Conservation (phyloP, 2,113 vertebrate genomes). For the Scophthalmus maximus region DNA sequence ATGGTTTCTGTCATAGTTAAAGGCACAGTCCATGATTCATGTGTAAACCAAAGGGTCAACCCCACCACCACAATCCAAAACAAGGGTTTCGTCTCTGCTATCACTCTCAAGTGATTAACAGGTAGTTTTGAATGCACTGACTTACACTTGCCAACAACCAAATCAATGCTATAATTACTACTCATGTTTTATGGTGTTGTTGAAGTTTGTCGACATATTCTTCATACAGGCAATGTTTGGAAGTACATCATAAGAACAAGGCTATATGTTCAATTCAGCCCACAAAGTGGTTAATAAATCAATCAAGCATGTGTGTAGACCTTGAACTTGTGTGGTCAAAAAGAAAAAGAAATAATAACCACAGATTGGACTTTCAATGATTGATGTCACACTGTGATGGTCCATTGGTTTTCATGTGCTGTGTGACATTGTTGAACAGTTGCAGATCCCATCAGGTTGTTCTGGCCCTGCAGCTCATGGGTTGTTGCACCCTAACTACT, state of each 20-base stretch:
- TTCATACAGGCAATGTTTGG: neutral
- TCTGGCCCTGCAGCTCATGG: conserved; percentile 27
- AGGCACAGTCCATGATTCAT: neutral
- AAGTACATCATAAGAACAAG: neutral
- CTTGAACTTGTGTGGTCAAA: neutral
- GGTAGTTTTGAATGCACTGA: neutral
- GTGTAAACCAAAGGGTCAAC: neutral
- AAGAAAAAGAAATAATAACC: neutral
- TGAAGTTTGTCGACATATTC: neutral
- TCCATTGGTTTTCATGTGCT: conserved; percentile 28
- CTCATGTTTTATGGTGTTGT: neutral
- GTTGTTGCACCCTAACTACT: neutral
- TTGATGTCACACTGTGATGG: conserved; percentile 9
- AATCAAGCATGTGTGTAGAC: neutral
- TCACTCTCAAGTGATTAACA: neutral
- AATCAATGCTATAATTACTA: neutral
- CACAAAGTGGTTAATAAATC: neutral
- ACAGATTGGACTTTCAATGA: conserved; percentile 22
- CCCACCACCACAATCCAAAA: neutral
- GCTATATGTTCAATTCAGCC: neutral
- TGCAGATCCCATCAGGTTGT: conserved; percentile 24
- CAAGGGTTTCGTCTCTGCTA: too few species aligned
- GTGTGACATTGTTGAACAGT: conserved; percentile 56
- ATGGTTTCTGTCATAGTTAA: neutral
- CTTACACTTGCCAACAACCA: neutral